Base-by-base conservation (phyloP, 2,113 vertebrate genomes). In the Psittacula cyanocephala region DNA sequence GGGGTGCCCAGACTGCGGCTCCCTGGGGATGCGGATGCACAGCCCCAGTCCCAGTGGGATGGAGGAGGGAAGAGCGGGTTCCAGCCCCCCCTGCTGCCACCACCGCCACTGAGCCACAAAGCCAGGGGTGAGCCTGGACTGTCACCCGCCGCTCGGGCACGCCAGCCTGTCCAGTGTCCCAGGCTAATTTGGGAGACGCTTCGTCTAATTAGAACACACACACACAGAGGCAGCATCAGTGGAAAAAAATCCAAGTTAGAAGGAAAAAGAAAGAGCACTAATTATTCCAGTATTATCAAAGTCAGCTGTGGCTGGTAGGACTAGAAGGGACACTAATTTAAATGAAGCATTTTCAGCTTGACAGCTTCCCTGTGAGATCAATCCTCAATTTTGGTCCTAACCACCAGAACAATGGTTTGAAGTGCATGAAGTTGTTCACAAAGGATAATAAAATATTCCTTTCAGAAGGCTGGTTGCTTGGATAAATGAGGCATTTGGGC, bases 251-350 rank as follows among this genome's bases (percentile, higher is more conserved):
- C 43, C 85, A 67, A 44, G 43, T 95, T 20, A 28, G 68, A 78
- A 29, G 59, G 78, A 59, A 88, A 85, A 60, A 60, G 82, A 85
- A 64, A 11, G 78, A 10, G 33, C 33, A 35, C 63, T 96, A 96
- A 97, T 96, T 97, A 94, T 91, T 94, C n/a, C 80, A 87, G 87
- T 10, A 92, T 96, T 91, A 96, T 96, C 96, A 96, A 94, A 96
- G n/a, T 96, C 96, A 97, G 96, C 95, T 96, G 93, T 91, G 86
- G 93, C 52, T 96, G 92, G 83, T 93, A 82, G 86, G 81, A 94
- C 80, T 84, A 86, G 90, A 95, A 97, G 88, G 86, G 91, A 81
- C 93, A 91, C 91, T 95, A 89, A 93, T 96, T 93, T 79, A 95
- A 95, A 90, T 24, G 93, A 81, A 91, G 47, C 88, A 84, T 96